phyloP scores from a whole-genome alignment of 1,140 invertebrate genomes.

The Lerema accius region DNA sequence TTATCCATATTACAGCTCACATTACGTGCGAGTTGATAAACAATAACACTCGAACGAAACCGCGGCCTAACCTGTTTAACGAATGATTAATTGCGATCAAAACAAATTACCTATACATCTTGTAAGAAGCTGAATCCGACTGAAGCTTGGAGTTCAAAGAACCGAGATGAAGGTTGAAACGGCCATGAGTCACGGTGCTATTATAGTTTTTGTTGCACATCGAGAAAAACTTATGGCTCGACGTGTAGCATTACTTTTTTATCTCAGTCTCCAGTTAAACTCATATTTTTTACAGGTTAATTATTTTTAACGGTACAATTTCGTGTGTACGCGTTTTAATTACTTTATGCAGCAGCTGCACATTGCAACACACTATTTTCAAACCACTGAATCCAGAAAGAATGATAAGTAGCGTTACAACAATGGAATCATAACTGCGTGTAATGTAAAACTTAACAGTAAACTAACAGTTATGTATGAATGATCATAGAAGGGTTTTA shows the following conservation, averaged over 20 bases:
- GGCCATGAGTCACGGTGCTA: conserved; percentile 63
- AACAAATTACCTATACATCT: conserved; percentile 62
- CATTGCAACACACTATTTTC: background rate
- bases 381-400: too few relatives aligned
- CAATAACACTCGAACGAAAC: background rate
- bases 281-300: background rate
- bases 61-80: conserved; percentile 7
- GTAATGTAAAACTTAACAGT: too few relatives aligned
- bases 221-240: conserved; percentile 37
- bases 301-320: background rate
- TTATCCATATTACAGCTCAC: background rate
- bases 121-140: conserved; percentile 48
- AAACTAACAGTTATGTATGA: too few relatives aligned
- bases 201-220: conserved; percentile 56
- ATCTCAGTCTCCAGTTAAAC: background rate
- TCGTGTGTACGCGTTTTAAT: background rate
- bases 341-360: background rate
- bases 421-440: too few relatives aligned
- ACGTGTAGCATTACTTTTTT: conserved; percentile 11
- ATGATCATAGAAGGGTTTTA: too few relatives aligned
- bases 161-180: conserved; percentile 63
- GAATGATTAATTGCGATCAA: conserved; percentile 24
- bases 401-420: too few relatives aligned
- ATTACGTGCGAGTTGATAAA: background rate
- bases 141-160: conserved; percentile 69